A percentile compares a stretch with the other conserved stretches of the same genome.
These are phyloP conservation scores for Platycercus adscitus DNA, from an alignment of 2,113 vertebrate species.

Conservation along the genomic window DNA sequence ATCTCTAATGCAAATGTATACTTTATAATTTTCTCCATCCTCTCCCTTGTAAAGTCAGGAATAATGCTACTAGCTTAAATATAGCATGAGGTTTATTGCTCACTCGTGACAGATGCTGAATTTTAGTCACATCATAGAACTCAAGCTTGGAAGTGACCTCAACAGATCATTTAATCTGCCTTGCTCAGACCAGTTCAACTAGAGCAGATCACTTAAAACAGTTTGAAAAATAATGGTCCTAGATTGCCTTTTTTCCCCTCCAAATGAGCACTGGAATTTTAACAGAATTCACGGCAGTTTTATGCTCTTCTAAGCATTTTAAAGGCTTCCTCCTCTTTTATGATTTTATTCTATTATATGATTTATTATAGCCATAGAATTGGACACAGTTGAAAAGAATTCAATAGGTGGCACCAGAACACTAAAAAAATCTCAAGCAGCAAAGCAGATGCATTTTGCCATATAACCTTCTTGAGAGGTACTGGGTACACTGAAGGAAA, in stretches of 20 bases:
- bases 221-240: neutral
- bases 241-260: neutral
- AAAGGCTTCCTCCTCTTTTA: neutral
- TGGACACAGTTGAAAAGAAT: neutral
- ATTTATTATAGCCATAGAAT: neutral
- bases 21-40: neutral
- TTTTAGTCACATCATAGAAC: neutral
- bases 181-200: neutral
- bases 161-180: neutral
- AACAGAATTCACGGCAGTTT: neutral
- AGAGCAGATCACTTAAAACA: neutral
- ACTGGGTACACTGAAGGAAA: neutral
- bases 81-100: neutral
- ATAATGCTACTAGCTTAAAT: neutral
- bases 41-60: neutral
- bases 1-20: neutral
- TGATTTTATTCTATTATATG: neutral
- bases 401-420: constrained; percentile 78
- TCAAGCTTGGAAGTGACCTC: neutral
- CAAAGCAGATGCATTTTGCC: neutral
- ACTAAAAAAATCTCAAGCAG: constrained; percentile 34
- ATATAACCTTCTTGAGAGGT: neutral
- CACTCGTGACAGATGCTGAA: neutral
- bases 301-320: neutral
- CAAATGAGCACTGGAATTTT: neutral